Conservation (phyloP, 2,888 invertebrate genomes). For the Volucella bombylans region DNA sequence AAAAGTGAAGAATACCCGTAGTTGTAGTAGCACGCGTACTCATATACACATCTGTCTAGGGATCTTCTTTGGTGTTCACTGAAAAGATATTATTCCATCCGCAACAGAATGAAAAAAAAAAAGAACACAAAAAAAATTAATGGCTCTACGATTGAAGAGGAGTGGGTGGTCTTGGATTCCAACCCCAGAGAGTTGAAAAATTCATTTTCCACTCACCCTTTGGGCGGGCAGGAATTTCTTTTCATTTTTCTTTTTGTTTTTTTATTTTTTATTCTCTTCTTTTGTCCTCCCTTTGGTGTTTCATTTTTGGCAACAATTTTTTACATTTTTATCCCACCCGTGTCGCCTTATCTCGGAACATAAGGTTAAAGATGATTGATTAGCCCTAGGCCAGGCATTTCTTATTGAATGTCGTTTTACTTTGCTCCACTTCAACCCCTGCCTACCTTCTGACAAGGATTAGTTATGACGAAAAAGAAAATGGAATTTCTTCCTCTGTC, state of each 20-base stretch:
- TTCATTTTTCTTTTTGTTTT: too few species aligned
- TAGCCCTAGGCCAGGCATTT: slow-evolving; percentile 46
- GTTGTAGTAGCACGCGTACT: too few species aligned
- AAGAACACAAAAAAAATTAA: slow-evolving; percentile 33
- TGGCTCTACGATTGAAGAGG: slow-evolving; percentile 33
- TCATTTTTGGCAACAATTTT: slow-evolving; percentile 3
- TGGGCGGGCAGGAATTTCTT: not conserved
- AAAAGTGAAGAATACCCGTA: not conserved
- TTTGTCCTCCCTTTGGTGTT: too few species aligned
- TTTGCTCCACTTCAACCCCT: not conserved
- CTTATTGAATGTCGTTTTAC: slow-evolving; percentile 45
- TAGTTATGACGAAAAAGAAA: too few species aligned
- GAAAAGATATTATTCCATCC: slow-evolving; percentile 53
- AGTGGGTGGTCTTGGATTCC: not conserved
- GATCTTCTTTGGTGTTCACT: slow-evolving; percentile 32
- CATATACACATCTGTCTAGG: slow-evolving; percentile 40
- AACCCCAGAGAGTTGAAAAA: not conserved
- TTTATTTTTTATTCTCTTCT: too few species aligned
- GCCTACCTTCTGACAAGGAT: too few species aligned
- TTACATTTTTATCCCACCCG: slow-evolving; percentile 17
- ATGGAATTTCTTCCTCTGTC: too few species aligned
- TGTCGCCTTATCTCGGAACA: slow-evolving; percentile 44
- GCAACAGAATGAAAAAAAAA: not conserved
- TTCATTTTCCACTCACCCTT: not conserved
- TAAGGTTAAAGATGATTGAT: slow-evolving; percentile 62